phyloP scores from a whole-genome alignment of 2,888 invertebrate genomes.

The Trachelus troglodyta region DNA sequence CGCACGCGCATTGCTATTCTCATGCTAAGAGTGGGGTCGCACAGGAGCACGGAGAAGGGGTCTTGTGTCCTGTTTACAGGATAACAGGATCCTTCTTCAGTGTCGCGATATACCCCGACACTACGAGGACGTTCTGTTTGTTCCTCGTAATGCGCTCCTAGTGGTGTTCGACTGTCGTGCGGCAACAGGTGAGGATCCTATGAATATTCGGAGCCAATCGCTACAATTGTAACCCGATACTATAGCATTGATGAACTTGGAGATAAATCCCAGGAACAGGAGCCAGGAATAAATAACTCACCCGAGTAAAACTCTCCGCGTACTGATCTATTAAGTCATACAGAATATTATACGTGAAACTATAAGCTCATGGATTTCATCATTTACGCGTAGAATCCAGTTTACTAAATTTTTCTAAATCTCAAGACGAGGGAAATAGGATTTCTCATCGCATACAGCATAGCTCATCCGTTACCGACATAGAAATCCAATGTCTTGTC shows the following conservation, averaged over 20 bases:
- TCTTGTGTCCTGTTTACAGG: constrained; percentile 50
- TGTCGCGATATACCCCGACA: constrained; percentile 36
- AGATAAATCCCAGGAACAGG: not conserved
- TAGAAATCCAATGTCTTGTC: not conserved
- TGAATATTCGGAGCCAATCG: not conserved
- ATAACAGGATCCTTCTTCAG: constrained; percentile 47
- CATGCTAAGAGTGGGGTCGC: constrained; percentile 18
- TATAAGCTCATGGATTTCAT: not conserved
- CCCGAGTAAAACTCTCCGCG: not conserved
- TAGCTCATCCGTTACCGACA: not conserved
- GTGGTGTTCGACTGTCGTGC: constrained; percentile 17
- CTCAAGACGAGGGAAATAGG: not conserved
- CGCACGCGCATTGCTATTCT: constrained; percentile 43
- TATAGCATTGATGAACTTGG: not conserved
- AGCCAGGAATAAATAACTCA: not conserved
- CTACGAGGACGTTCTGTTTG: constrained; percentile 24
- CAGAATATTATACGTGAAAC: not conserved
- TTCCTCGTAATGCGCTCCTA: constrained; percentile 23
- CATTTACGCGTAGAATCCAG: not conserved
- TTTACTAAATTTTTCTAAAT: not conserved
- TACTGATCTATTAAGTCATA: not conserved
- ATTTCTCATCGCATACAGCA: not conserved
- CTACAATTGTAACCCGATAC: not conserved
- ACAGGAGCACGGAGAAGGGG: constrained; percentile 22
- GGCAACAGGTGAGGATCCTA: constrained; percentile 23